These are phyloP conservation scores for Danaus chrysippus DNA, from an alignment of 2,888 invertebrate genomes.

Conservation along the genomic window DNA sequence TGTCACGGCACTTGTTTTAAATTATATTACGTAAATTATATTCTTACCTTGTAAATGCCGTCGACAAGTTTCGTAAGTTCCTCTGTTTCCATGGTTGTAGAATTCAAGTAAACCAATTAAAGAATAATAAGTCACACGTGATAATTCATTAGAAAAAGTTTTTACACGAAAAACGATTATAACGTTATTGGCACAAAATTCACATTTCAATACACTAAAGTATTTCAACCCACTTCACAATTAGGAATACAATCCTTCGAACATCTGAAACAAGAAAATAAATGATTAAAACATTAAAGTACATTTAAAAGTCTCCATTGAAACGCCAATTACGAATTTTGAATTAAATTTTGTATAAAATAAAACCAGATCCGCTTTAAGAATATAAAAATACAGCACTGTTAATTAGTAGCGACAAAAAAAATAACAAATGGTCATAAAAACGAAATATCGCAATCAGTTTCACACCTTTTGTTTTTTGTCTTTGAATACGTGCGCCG, in stretches of 20 bases:
- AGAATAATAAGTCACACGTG: slow-evolving; percentile 58
- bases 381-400: not conserved
- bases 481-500: slow-evolving; percentile 57
- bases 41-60: slow-evolving; percentile 91
- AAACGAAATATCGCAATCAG: slow-evolving; percentile 8
- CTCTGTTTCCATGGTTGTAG: slow-evolving; percentile 87
- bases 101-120: slow-evolving; percentile 55
- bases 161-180: slow-evolving; percentile 56
- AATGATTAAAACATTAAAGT: slow-evolving; percentile 27
- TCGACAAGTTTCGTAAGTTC: slow-evolving; percentile 94
- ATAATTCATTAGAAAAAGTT: slow-evolving; percentile 66
- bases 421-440: slow-evolving; percentile 5
- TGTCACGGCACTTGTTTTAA: slow-evolving; percentile 13
- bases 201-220: slow-evolving; percentile 67
- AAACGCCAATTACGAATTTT: not conserved
- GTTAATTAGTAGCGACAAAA: not conserved
- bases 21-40: slow-evolving; percentile 16
- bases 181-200: slow-evolving; percentile 67
- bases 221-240: slow-evolving; percentile 52
- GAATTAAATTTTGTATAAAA: not conserved
- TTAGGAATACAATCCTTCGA: slow-evolving; percentile 60
- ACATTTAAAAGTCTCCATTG: not conserved
- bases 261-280: slow-evolving; percentile 74
- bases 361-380: not conserved
- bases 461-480: slow-evolving; percentile 39